Conservation (phyloP, 2,113 vertebrate genomes). For the Actinemys pallida region DNA sequence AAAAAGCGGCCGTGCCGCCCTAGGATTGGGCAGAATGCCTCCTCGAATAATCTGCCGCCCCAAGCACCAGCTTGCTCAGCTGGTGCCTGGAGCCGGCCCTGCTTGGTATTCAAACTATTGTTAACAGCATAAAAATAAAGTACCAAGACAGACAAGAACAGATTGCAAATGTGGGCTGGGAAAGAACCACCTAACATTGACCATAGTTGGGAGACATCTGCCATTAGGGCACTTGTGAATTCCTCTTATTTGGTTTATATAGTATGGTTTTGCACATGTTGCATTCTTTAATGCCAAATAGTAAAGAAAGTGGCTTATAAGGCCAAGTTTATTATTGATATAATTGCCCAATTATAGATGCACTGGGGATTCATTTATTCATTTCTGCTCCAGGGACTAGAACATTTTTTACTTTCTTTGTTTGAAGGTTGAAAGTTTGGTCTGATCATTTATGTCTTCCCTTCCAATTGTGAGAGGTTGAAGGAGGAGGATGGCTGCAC, state of each 20-base stretch:
- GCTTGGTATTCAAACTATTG: slow-evolving; percentile 25
- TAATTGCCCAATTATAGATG: neutral
- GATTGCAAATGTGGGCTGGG: slow-evolving; percentile 41
- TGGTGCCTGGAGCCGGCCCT: no score
- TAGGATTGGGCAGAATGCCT: no score
- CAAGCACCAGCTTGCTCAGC: no score
- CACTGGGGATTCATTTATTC: slow-evolving; percentile 7
- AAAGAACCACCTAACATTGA: slow-evolving; percentile 52
- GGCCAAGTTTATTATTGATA: neutral
- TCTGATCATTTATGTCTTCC: slow-evolving; percentile 47
- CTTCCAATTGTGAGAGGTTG: slow-evolving; percentile 44
- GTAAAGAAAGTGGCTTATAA: neutral
- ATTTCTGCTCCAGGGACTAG: neutral
- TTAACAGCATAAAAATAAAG: slow-evolving; percentile 25
- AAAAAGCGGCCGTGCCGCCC: no score
- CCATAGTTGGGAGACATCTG: slow-evolving; percentile 61
- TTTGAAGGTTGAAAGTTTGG: slow-evolving; percentile 35
- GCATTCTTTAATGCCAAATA: neutral
- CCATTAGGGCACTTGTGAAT: slow-evolving; percentile 55
- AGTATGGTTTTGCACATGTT: neutral
- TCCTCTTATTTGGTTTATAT: neutral
- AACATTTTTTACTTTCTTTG: neutral
- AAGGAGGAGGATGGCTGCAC: slow-evolving; percentile 60
- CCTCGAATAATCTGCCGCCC: no score
- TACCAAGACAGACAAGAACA: slow-evolving; percentile 42